Base-by-base conservation (phyloP, 1,140 invertebrate genomes). In the Drosophila subpulchrella region DNA sequence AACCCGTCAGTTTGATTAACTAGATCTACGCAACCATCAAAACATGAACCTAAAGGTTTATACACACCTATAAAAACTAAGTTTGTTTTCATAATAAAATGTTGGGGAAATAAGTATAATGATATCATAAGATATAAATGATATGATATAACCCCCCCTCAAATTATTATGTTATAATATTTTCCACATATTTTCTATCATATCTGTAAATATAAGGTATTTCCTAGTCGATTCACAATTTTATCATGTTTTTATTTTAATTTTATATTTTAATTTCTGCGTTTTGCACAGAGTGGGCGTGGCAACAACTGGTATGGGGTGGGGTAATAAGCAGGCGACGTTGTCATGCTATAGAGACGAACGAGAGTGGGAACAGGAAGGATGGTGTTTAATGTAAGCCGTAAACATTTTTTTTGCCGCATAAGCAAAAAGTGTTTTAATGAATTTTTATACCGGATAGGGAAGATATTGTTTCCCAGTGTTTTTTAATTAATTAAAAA, bases 401-500 rank as follows among this genome's bases (percentile, higher is more conserved):
- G 59, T 42, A 78, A 15, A 38, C 42, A 46, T 46, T 51, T 57
- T 71, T 78, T 78, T 46, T 60, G 78, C 70, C 66, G 24, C 74
- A 79, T 82, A 86, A 88, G 82, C 82, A 88, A 62, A 86, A 86
- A 78, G 75, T 88, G 81, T 88, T 86, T 86, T 72, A 68, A 88
- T 88, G 83, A 88, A 82, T 86, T 86, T 86, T 82, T 79, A 68
- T 79, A 47, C 41, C 36, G 30, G 41, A 17, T 38, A 38, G 55
- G 50, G 15, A 39, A 56, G 48, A 48, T 67, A 78, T 81, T 78
- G 70, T 75, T 81, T 85, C 71, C 70, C 67, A 85, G 74, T 78
- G 75, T 75, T 71, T 82, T 82, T 82, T 88, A 79, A 82, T 86
- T 88, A 86, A 86, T 82, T 79, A 82, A 82, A 86, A 88, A 81